Evolutionary conservation across 2,888 invertebrate species (phyloP), one percentile per base, ranked within the genome.

Genomic region (Mycalesis mineus): DNA sequence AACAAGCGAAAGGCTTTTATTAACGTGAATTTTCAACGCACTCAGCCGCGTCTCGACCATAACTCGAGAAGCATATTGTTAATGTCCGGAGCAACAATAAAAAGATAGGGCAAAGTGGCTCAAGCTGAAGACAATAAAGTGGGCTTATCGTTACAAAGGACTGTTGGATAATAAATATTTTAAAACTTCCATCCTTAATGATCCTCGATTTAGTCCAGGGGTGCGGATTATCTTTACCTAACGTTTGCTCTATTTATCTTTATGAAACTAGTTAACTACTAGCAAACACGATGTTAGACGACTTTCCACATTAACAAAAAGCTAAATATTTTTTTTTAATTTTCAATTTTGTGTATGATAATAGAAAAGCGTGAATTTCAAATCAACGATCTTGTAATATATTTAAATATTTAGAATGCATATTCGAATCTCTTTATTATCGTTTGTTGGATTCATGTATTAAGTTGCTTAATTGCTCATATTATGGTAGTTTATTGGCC

Each of bases 51-150:
- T 53, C 28, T 45, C 28, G 44, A 29, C 53, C 37, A 70, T 81
- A 78, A 82, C 73, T 80, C 71, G 68, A 69, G 74, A 60, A 76
- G 78, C 78, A 79, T 80, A 79, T 79, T 80, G 80, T 78, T 80
- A 80, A 82, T 78, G 80, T 70, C 75, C 45, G 71, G 72, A 66
- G 66, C 67, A 73, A 75, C 80, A 77, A 71, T 84, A 82, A 82
- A 84, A 50, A 84, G 83, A 80, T 84, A 84, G 80, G 75, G 73
- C 71, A 62, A 57, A 70, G 68, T 71, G 69, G 72, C 70, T 70
- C 68, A 72, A 73, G 73, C 72, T 70, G 71, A 68, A 73, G 76
- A 80, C 82, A 80, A 80, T 84, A 84, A 84, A 84, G 79, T 73
- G 68, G 74, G 78, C 79, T 84, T 84, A 84, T 82, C 79, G 77